Base-by-base conservation (phyloP, 2,797 vertebrate species). In the Diglossa cyanea region DNA sequence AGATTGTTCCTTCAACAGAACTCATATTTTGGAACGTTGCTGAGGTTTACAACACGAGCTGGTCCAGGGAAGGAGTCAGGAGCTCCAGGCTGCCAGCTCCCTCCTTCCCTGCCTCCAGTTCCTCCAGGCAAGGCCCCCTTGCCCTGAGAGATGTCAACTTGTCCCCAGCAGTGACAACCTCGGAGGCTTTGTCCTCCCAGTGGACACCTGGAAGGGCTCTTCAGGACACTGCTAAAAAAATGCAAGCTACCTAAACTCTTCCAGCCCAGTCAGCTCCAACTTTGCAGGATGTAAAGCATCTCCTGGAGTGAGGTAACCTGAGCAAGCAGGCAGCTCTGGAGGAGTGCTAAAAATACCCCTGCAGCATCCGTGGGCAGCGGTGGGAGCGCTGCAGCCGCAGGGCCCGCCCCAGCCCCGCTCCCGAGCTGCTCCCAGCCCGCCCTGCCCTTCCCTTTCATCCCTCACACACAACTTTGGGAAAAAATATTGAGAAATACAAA, bases 341-440 rank as follows among this genome's bases (percentile, higher is more conserved):
- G 60, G 54, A 88, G 55, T 17, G 91, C 95, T 96, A 94, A 95
- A 95, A 94, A 96, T 96, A 95, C 66, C 17, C 72, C 55, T 57
- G 67, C 94, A 77, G 88, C 76, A 58, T 53, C 65, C 24, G 1
- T 6, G 15, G 54, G 35, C 76, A 91, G 86, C 47, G 51, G 35
- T 37, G 51, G 6, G 68, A 80, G 68, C 31, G 39, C 91, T 94
- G 87, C 77, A 86, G 40, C 4, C 1, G 40, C 71, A 70, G 47
- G 35, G 48, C 30, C 1, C 3, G 40, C 50, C 58, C 2, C 1
- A 53, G 80, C 9, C 26, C 51, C 1, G 3, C 53, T 88, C 76
- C 85, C 1, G 1, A 89, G 72, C 61, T 33, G 58, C 70, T 75
- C 48, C 66, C 62, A 47, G 30, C 75, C 62, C 37, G 54, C 70